A percentile compares a stretch with the other conserved stretches of the same genome.
Evolutionary conservation across 1,140 invertebrate genomes (phyloP).

Genomic region (Heliconius eleuchia): DNA sequence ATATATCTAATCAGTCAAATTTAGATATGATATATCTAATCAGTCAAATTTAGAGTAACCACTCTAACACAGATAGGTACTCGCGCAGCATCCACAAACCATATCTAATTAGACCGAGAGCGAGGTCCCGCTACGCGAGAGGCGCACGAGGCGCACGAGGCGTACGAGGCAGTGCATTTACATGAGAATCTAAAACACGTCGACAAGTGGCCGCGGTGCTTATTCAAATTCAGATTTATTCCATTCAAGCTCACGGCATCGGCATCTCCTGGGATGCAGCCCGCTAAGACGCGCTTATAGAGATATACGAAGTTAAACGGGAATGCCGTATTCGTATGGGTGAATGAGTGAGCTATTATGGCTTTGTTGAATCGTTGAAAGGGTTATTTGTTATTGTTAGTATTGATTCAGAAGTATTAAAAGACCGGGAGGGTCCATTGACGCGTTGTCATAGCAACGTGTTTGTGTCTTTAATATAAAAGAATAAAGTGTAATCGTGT

Average conservation of each 20-base stretch:
- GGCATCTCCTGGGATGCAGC: background rate
- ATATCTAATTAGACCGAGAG: slow-evolving; percentile 6
- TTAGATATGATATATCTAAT: background rate
- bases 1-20: background rate
- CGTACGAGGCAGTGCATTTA: background rate
- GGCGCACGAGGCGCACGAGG: background rate
- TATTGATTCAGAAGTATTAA: background rate
- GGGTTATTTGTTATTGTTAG: slow-evolving; percentile 1
- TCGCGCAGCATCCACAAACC: background rate
- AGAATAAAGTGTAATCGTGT: too few species aligned
- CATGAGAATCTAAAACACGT: slow-evolving; percentile 32
- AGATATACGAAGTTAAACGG: slow-evolving; percentile 9
- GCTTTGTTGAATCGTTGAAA: background rate
- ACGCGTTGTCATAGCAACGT: too few species aligned
- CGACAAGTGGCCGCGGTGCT: slow-evolving; percentile 21
- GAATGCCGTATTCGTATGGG: background rate
- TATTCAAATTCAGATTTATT: slow-evolving; percentile 41
- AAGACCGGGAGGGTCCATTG: background rate
- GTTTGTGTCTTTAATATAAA: too few species aligned
- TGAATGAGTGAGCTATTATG: background rate
- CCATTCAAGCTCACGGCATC: slow-evolving; percentile 23
- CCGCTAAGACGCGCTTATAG: slow-evolving; percentile 21
- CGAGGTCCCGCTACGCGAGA: background rate
- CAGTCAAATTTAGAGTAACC: background rate
- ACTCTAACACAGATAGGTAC: background rate